Evolutionary conservation across 2,888 invertebrate genomes (phyloP).

Genomic region (Pseudococcus longispinus): DNA sequence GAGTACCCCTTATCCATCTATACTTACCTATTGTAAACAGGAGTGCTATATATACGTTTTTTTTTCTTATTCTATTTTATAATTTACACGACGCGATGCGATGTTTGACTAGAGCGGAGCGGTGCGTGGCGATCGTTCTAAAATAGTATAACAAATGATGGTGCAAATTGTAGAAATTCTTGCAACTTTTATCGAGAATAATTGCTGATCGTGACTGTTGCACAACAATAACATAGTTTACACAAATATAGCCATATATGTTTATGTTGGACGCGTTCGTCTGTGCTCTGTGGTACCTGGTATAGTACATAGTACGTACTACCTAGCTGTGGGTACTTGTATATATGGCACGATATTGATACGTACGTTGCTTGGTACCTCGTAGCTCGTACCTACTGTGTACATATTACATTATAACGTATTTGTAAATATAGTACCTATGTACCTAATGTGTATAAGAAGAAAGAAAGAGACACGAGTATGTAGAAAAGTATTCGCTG

Average conservation of each 20-base stretch:
- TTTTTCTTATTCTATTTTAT: neutral
- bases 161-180: slow-evolving; percentile 54
- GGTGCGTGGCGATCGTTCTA: neutral
- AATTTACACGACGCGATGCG: neutral
- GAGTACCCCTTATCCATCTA: neutral
- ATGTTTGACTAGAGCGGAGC: neutral
- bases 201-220: slow-evolving; percentile 52
- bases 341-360: slow-evolving; percentile 50
- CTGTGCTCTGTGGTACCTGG: neutral
- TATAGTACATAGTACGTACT: neutral
- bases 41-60: neutral
- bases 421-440: neutral
- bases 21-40: neutral
- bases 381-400: neutral
- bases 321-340: neutral
- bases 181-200: slow-evolving; percentile 48
- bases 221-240: slow-evolving; percentile 53
- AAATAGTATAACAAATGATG: slow-evolving; percentile 52
- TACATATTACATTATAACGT: neutral
- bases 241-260: slow-evolving; percentile 54
- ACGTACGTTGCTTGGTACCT: neutral
- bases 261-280: slow-evolving; percentile 17
- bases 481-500: neutral
- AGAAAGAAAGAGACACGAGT: neutral
- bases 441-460: neutral